Percentiles rank a stretch among this genome's conserved stretches.
Evolutionary conservation across 2,113 vertebrate species (phyloP).

Genomic region (Psophia crepitans): DNA sequence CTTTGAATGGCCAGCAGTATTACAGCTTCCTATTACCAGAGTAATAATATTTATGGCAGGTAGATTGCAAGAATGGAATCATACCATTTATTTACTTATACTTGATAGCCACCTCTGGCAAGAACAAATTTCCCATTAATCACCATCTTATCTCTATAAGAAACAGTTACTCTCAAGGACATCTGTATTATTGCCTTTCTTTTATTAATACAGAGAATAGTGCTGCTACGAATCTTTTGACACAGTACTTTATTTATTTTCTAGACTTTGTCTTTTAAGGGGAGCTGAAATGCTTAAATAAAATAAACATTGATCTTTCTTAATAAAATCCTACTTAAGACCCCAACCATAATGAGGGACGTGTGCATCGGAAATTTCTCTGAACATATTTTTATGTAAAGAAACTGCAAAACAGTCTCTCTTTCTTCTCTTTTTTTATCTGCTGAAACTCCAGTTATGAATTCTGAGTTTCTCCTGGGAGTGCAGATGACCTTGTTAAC

Average conservation of each 20-base stretch:
- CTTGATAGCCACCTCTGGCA: slow-evolving; percentile 46
- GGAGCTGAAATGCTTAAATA: background rate
- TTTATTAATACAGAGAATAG: slow-evolving; percentile 21
- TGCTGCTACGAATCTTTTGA: background rate
- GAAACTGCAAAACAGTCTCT: background rate
- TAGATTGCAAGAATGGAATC: background rate
- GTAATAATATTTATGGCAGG: slow-evolving; percentile 53
- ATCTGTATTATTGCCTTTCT: slow-evolving; percentile 44
- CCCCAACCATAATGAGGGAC: background rate
- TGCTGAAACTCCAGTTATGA: background rate
- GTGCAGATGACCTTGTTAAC: background rate
- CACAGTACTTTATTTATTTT: background rate
- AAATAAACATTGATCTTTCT: background rate
- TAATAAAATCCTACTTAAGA: background rate
- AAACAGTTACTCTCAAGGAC: slow-evolving; percentile 59
- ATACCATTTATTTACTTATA: slow-evolving; percentile 53
- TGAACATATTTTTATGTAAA: background rate
- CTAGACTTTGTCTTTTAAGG: background rate
- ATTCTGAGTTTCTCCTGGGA: slow-evolving; percentile 4
- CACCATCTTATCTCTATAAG: slow-evolving; percentile 61
- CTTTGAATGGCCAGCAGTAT: background rate
- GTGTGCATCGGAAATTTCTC: background rate
- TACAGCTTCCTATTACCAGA: slow-evolving; percentile 7
- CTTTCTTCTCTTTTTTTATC: background rate
- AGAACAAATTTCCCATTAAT: slow-evolving; percentile 68